Evolutionary conservation across 2,113 vertebrate species (phyloP), one percentile per base, ranked within the genome.

Genomic region (Setophaga kirtlandii): DNA sequence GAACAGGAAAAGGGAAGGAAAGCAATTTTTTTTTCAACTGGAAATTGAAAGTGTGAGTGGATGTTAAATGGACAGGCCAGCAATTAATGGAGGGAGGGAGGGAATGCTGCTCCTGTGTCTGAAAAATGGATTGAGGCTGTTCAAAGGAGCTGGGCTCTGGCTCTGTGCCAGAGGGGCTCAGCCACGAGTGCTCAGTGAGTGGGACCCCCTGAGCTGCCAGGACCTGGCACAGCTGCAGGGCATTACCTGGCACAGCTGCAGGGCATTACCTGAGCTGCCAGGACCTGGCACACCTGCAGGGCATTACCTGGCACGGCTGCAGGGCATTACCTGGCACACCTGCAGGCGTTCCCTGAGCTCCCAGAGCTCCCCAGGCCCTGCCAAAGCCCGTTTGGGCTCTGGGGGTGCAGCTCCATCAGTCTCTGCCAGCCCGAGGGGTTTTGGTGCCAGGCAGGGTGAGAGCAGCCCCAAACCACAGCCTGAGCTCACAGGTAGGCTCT

Each of bases 91-190:
- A 31, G 33, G 56, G 31, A 11, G 27, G 23, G 33, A 55, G 35
- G 35, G 35, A 37, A 44, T 0, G 8, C 25, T 31, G 60, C 35
- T 37, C 35, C 35, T 37, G 35, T 37, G 35, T 37, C 35, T 37
- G 35, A 44, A 81, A 74, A 6, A 24, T 17, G 20, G 11, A 44
- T 10, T 18, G 33, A 55, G 65, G 83, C 6, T 42, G 65, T 82
- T 25, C 47, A 22, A 18, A 92, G 37, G 64, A 49, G 1, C 22
- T 56, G 2, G 1, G 1, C 18, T 1, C 8, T 14, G 13, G 11
- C 21, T 5, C 4, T 12, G 0, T 1, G 3, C 1, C 12, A 37
- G 14, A 0, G 9, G 44, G 55, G 55, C 55, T 58, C 55, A 58
- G 55, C 21, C 50, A 7, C 0, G 9, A 35, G 28, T 6, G 65